These are phyloP conservation scores for Erebia palarica DNA, from an alignment of 2,888 invertebrate genomes.

Conservation along the genomic window DNA sequence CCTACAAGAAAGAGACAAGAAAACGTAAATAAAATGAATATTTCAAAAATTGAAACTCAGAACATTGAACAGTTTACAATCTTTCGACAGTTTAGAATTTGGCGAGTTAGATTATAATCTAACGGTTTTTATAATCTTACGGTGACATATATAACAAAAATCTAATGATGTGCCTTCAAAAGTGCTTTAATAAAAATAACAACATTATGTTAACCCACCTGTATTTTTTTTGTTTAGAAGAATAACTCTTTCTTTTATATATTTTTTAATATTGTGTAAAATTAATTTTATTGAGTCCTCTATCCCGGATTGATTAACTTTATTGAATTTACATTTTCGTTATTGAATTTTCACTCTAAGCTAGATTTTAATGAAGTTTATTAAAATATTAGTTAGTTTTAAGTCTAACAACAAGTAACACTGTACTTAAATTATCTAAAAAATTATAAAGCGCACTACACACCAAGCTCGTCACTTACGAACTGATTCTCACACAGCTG, in stretches of 20 bases:
- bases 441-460: background rate
- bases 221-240: background rate
- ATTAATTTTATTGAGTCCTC: background rate
- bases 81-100: too few species aligned
- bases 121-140: too few species aligned
- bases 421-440: constrained; percentile 1
- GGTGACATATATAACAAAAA: too few species aligned
- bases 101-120: too few species aligned
- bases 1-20: too few species aligned
- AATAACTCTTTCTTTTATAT: background rate
- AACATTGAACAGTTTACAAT: too few species aligned
- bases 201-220: background rate
- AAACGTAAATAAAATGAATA: too few species aligned
- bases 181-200: constrained; percentile 9
- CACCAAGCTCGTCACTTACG: too few species aligned
- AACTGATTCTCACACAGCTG: too few species aligned
- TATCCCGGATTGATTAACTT: constrained; percentile 1
- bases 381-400: background rate
- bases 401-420: background rate
- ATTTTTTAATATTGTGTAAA: background rate
- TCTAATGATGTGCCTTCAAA: constrained; percentile 3
- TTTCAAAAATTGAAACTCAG: too few species aligned
- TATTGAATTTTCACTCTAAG: background rate
- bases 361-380: background rate
- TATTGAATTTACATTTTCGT: background rate